phyloP scores from a whole-genome alignment of 2,113 vertebrate genomes.

The Anguilla rostrata region DNA sequence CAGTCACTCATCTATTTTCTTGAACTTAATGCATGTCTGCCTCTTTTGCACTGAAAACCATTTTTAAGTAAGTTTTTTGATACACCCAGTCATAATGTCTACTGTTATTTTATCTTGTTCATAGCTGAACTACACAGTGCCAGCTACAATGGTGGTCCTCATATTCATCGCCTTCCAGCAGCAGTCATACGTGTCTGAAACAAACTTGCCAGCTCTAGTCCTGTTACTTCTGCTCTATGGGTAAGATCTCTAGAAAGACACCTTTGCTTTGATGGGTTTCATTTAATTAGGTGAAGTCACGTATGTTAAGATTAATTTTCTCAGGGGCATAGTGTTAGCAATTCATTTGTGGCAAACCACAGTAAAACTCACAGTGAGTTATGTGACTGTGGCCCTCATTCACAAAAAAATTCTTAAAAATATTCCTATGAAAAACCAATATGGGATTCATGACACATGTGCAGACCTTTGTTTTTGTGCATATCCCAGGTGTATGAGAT shows the following conservation, averaged over 20 bases:
- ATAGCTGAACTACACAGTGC: slow-evolving; percentile 74
- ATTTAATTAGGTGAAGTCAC: neutral
- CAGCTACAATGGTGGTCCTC: slow-evolving; percentile 71
- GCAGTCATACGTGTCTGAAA: slow-evolving; percentile 72
- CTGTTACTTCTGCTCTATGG: slow-evolving; percentile 76
- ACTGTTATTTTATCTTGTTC: slow-evolving; percentile 2
- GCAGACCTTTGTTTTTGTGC: no score
- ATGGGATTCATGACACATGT: no score
- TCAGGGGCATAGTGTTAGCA: no score
- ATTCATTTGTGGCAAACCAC: no score
- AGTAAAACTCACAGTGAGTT: no score
- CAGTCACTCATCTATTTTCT: neutral
- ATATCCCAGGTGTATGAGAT: no score
- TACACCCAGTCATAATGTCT: neutral
- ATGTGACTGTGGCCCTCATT: no score
- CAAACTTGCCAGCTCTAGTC: slow-evolving; percentile 73
- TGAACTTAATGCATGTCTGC: neutral
- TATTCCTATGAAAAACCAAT: no score
- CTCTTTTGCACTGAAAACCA: neutral
- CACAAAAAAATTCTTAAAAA: no score
- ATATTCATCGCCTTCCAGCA: slow-evolving; percentile 78
- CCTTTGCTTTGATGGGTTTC: neutral
- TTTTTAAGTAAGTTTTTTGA: neutral
- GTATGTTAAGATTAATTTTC: neutral
- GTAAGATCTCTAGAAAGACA: slow-evolving; percentile 42